Evolutionary conservation across 2,113 vertebrate genomes (phyloP).

Genomic region (Hirundichthys speculiger): DNA sequence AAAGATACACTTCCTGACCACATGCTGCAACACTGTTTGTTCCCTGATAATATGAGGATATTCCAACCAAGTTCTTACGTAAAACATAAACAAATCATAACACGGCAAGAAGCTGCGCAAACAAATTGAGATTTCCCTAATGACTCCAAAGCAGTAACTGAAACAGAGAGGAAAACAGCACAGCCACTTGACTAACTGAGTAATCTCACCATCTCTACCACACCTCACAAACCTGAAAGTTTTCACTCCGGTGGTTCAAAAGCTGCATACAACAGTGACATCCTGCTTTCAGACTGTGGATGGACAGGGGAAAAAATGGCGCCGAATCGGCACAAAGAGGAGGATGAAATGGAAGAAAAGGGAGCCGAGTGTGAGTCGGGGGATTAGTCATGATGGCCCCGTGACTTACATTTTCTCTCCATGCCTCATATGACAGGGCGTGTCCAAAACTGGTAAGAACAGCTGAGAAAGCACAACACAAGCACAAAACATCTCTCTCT

Average conservation of each 20-base stretch:
- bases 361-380: slow-evolving; percentile 12
- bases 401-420: slow-evolving; percentile 70
- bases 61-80: slow-evolving; percentile 37
- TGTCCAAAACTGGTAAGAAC: slow-evolving; percentile 46
- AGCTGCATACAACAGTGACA: background rate
- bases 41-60: slow-evolving; percentile 40
- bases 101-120: slow-evolving; percentile 9
- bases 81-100: slow-evolving; percentile 45
- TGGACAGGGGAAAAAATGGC: background rate
- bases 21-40: slow-evolving; percentile 9
- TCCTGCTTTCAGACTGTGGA: background rate
- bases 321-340: background rate
- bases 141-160: slow-evolving; percentile 16
- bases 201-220: background rate
- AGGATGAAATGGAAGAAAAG: slow-evolving; percentile 16
- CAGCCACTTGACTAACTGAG: slow-evolving; percentile 21
- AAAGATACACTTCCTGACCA: slow-evolving; percentile 46
- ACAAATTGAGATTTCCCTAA: slow-evolving; percentile 22
- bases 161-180: slow-evolving; percentile 30
- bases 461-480: slow-evolving; percentile 67
- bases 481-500: slow-evolving; percentile 15
- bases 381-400: slow-evolving; percentile 67
- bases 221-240: background rate
- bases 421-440: slow-evolving; percentile 55
- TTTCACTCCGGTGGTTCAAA: slow-evolving; percentile 1